phyloP scores from a whole-genome alignment of 2,797 vertebrate genomes.

The Trichosurus vulpecula region DNA sequence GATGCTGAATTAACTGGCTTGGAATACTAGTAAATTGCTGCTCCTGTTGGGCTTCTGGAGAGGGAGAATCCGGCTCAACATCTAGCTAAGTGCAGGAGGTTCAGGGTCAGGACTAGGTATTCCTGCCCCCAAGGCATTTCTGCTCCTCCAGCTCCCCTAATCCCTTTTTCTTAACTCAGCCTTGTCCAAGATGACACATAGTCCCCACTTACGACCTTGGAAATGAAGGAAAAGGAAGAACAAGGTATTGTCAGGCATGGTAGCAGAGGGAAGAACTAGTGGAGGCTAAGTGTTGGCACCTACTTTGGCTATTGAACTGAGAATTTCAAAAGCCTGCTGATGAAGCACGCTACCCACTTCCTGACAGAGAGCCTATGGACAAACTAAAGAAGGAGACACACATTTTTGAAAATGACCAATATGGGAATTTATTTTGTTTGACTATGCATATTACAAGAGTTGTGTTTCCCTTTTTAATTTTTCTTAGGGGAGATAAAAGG shows the following conservation, averaged over 20 bases:
- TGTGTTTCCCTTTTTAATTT: not conserved
- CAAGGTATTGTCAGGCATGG: not conserved
- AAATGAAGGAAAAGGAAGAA: not conserved
- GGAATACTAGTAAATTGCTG: constrained; percentile 8
- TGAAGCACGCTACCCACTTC: not conserved
- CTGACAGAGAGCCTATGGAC: not conserved
- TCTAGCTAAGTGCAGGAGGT: constrained; percentile 9
- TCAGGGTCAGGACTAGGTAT: not conserved
- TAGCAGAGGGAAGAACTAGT: not conserved
- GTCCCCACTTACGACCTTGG: not conserved
- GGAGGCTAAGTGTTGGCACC: not conserved
- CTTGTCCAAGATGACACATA: not conserved
- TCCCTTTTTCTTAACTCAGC: not conserved
- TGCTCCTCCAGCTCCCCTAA: constrained; percentile 34
- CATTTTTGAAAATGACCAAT: not conserved
- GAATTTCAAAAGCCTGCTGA: not conserved
- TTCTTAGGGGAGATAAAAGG: not conserved
- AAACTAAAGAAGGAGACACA: not conserved
- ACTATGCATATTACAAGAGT: not conserved
- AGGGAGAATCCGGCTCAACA: not conserved
- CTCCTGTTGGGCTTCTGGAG: constrained; percentile 4
- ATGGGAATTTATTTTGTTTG: not conserved
- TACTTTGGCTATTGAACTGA: not conserved
- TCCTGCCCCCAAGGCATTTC: constrained; percentile 36
- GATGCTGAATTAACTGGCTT: constrained; percentile 15